Evolutionary conservation across 2,113 vertebrate species (phyloP).

Genomic region (Gallinago undulata): DNA sequence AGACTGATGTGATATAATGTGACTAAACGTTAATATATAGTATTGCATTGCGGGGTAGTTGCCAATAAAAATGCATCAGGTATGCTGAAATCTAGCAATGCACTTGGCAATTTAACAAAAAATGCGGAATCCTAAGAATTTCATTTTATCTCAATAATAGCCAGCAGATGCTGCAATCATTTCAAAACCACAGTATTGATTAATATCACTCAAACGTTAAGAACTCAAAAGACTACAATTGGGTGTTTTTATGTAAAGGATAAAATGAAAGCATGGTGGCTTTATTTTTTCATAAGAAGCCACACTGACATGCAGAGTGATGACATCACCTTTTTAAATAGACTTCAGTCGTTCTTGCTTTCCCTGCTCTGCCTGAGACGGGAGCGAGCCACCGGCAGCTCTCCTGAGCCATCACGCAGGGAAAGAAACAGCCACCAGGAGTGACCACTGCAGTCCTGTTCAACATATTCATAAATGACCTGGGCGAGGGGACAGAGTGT

Average conservation of each 20-base stretch:
- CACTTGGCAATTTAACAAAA: not conserved
- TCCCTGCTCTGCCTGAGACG: not conserved
- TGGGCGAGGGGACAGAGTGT: too few relatives aligned
- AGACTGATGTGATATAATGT: rapidly evolving
- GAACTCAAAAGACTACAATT: not conserved
- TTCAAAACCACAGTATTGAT: not conserved
- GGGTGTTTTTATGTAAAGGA: not conserved
- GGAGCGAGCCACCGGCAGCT: not conserved
- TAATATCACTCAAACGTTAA: not conserved
- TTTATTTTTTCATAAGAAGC: not conserved
- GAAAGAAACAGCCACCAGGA: not conserved
- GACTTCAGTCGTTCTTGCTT: not conserved
- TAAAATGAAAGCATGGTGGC: not conserved
- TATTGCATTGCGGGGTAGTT: not conserved
- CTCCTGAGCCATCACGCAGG: not conserved
- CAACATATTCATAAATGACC: too few relatives aligned
- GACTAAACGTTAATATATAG: not conserved
- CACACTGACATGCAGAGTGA: not conserved
- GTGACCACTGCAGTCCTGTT: not conserved
- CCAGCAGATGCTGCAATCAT: constrained; percentile 2
- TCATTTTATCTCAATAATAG: constrained; percentile 15
- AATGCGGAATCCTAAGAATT: constrained; percentile 14
- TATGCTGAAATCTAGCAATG: not conserved
- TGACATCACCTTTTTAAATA: not conserved
- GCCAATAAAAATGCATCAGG: not conserved